Percentiles rank a stretch among this genome's conserved stretches.
These are phyloP conservation scores for Urocynchramus pylzowi DNA, from an alignment of 2,113 vertebrate species.

Conservation along the genomic window DNA sequence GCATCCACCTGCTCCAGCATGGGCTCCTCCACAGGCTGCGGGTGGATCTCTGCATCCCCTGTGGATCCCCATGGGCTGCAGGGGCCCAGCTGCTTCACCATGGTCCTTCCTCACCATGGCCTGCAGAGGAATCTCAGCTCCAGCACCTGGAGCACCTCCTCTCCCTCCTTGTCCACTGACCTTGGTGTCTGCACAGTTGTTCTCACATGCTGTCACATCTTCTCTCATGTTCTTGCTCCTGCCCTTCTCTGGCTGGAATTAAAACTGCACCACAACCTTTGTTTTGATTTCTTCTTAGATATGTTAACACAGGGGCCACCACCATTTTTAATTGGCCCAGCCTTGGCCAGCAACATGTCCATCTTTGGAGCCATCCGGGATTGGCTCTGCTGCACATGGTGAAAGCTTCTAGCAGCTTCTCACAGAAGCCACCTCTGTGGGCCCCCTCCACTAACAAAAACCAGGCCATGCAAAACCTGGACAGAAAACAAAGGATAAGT, in stretches of 20 bases:
- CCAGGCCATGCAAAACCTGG: background rate
- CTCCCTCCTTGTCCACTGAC: background rate
- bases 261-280: background rate
- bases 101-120: background rate
- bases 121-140: background rate
- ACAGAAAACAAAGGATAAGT: background rate
- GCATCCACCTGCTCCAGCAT: background rate
- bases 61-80: background rate
- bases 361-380: background rate
- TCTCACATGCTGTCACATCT: background rate
- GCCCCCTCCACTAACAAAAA: background rate
- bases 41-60: background rate
- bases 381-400: background rate
- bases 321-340: background rate
- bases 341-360: background rate
- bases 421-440: background rate
- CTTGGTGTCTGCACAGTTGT: background rate
- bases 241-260: background rate
- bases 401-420: background rate
- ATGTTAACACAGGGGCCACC: background rate
- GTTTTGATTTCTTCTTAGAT: background rate
- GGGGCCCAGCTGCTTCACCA: background rate
- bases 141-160: background rate
- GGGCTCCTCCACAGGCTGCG: background rate
- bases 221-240: background rate